Base-by-base conservation (phyloP, 2,888 invertebrate species). In the Sminthurides aquaticus region DNA sequence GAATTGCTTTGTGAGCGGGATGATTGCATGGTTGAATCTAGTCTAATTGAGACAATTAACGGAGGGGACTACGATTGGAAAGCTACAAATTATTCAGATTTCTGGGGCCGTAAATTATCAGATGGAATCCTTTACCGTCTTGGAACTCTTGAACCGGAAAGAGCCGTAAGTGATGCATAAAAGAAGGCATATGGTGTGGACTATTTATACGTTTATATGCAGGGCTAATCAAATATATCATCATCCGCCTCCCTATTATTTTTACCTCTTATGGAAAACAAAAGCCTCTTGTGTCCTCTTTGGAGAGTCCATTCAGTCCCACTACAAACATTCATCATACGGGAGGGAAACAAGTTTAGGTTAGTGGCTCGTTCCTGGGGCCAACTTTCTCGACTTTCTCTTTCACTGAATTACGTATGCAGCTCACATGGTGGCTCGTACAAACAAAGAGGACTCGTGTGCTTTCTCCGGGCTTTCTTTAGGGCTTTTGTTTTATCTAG, bases 21-120 rank as follows among this genome's bases (percentile, higher is more conserved):
- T 71, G 79, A 83, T 1, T 96, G 96, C 76, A 78, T 96, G 18
- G 84, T 92, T 65, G 88, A 88, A 69, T 81, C 84, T 0, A 83
- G 86, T 1, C 80, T 93, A 26, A 80, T 92, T 8, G 77, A 83
- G 1, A 82, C 83, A 1, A 83, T 96, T 20, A 88, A 90, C 77
- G 78, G 82, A 20, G 78, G 81, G 65, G 62, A 67, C 55, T 69
- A 69, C 69, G 87, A 87, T 68, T 96, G 95, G 95, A 81, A 81
- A 8, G 90, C 93, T 0, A 79, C 83, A 48, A 93, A 91, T 79
- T 90, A 95, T 78, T 82, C 88, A 0, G 82, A 87, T 76, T 93
- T 95, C 80, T 89, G 88, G 86, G 91, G 90, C 1, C 85, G 84
- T 77, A 90, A 87, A 59, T 84, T 94, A 20, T 83, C 83, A 2